Percentiles rank a stretch among this genome's conserved stretches.
Evolutionary conservation across 1,140 invertebrate genomes (phyloP).

Genomic region (Temnothorax nylanderi): DNA sequence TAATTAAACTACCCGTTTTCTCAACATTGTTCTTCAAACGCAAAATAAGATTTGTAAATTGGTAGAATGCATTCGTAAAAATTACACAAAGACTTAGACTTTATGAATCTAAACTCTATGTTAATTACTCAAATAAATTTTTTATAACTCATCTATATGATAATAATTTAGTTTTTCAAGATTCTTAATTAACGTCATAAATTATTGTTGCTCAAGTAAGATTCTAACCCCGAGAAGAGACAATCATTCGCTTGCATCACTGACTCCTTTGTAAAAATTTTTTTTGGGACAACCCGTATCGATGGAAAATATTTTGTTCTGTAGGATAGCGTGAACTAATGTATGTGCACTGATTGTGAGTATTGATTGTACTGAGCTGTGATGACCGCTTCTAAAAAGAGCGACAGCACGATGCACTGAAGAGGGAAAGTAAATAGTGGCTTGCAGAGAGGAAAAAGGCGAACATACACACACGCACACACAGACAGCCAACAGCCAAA

Average conservation of each 20-base stretch:
- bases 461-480: slow-evolving; percentile 26
- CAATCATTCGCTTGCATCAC: neutral
- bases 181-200: neutral
- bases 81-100: no score
- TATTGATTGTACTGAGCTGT: slow-evolving; percentile 24
- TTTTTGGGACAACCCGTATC: slow-evolving; percentile 7
- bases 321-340: slow-evolving; percentile 43
- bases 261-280: neutral
- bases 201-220: neutral
- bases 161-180: neutral
- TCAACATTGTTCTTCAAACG: neutral
- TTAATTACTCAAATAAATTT: neutral
- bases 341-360: slow-evolving; percentile 23
- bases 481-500: slow-evolving; percentile 69
- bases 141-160: neutral
- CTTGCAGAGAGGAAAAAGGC: slow-evolving; percentile 56
- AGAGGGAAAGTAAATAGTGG: slow-evolving; percentile 51
- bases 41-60: neutral
- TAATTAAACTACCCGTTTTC: neutral
- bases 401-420: slow-evolving; percentile 63
- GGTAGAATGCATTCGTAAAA: neutral
- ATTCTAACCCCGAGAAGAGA: neutral
- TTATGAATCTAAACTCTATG: neutral
- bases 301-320: slow-evolving; percentile 33
- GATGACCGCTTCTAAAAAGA: slow-evolving; percentile 49